Conservation (phyloP, 2,797 vertebrate genomes). For the Fistularia tabacaria region DNA sequence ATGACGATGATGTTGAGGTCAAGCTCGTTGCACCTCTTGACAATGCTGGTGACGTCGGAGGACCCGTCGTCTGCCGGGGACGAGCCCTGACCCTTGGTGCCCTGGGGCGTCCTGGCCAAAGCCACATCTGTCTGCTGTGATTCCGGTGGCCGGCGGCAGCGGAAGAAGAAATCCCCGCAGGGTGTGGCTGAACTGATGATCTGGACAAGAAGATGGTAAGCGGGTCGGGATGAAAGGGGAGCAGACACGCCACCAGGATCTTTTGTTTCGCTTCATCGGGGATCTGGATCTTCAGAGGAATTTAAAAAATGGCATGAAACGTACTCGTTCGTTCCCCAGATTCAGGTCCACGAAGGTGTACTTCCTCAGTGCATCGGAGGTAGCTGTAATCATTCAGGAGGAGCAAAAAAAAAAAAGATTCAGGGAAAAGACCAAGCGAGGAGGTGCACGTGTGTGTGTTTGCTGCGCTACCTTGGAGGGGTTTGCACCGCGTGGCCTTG, state of each 20-base stretch:
- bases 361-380: conserved; percentile 63
- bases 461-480: conserved; percentile 71
- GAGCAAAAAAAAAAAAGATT: not conserved
- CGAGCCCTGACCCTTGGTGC: conserved; percentile 38
- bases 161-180: conserved; percentile 96
- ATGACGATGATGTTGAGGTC: conserved; percentile 88
- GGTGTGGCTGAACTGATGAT: conserved; percentile 94
- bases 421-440: not conserved
- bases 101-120: conserved; percentile 34
- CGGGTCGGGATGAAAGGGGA: not conserved
- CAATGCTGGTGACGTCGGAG: conserved; percentile 65
- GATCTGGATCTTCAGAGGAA: not conserved
- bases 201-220: conserved; percentile 60
- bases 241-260: not conserved
- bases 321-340: conserved; percentile 91
- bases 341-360: conserved; percentile 92
- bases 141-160: conserved; percentile 70
- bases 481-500: conserved; percentile 84
- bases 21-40: conserved; percentile 86
- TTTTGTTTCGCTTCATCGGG: no score
- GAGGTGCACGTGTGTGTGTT: not conserved
- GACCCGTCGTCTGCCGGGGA: conserved; percentile 12
- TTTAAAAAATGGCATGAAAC: not conserved
- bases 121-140: conserved; percentile 56
- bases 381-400: conserved; percentile 49